Percentiles rank a stretch among this genome's conserved stretches.
These are phyloP conservation scores for Sinopyrophorus schimmeli DNA, from an alignment of 2,888 invertebrate genomes.

Conservation along the genomic window DNA sequence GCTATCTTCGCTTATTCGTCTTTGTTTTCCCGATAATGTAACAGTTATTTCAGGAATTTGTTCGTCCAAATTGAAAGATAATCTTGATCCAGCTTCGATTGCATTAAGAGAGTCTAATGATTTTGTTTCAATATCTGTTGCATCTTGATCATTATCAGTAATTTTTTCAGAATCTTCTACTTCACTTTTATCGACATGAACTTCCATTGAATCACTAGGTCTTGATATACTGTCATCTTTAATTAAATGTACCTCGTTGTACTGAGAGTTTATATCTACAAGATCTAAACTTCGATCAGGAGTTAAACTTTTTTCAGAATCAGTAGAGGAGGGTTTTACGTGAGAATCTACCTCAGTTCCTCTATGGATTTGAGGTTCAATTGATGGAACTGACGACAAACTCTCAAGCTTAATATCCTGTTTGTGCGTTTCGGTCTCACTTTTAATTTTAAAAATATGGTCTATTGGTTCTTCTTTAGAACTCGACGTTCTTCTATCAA, in stretches of 20 bases:
- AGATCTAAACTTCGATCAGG: conserved; percentile 41
- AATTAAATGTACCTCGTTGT: conserved; percentile 24
- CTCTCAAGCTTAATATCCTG: not conserved
- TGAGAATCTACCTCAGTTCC: conserved; percentile 37
- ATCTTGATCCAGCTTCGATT: conserved; percentile 42
- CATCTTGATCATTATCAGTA: conserved; percentile 54
- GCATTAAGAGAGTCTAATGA: conserved; percentile 46
- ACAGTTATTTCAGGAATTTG: conserved; percentile 54
- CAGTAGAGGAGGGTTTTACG: conserved; percentile 43
- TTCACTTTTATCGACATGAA: conserved; percentile 59
- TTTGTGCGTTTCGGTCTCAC: conserved; percentile 8
- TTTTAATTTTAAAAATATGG: not conserved
- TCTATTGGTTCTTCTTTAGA: not conserved
- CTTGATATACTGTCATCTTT: conserved; percentile 45
- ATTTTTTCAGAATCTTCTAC: conserved; percentile 57
- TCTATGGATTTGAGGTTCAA: conserved; percentile 43
- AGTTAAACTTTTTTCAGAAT: conserved; percentile 48
- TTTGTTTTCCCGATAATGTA: conserved; percentile 53
- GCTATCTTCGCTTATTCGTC: conserved; percentile 54
- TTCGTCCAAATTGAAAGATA: conserved; percentile 40
- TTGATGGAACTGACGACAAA: conserved; percentile 38
- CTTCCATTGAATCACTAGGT: conserved; percentile 56
- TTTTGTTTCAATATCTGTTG: conserved; percentile 49
- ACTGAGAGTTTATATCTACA: conserved; percentile 32
- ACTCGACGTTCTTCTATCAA: conserved; percentile 12